phyloP scores from a whole-genome alignment of 2,888 invertebrate species.

The Galerucella nymphaeae region DNA sequence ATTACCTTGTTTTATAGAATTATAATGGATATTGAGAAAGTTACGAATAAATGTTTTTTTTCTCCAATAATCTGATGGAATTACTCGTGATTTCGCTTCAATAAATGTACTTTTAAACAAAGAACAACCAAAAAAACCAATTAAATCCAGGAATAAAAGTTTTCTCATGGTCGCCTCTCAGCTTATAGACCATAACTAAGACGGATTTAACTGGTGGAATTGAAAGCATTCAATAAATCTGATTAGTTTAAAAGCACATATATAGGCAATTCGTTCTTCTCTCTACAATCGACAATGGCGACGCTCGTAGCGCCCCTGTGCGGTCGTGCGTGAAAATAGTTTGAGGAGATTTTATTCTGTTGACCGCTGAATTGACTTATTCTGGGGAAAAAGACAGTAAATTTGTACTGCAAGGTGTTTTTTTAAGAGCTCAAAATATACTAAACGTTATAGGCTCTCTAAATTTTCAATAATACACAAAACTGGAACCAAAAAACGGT shows the following conservation, averaged over 20 bases:
- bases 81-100: background rate
- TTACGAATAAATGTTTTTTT: no score
- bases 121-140: conserved; percentile 28
- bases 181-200: conserved; percentile 50
- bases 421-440: no score
- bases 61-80: no score
- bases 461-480: no score
- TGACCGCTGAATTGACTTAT: conserved; percentile 57
- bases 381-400: conserved; percentile 13
- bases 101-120: background rate
- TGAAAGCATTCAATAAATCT: conserved; percentile 53
- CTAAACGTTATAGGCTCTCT: no score
- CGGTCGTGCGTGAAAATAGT: conserved; percentile 55
- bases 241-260: conserved; percentile 52
- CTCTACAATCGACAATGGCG: conserved; percentile 32
- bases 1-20: no score
- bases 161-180: conserved; percentile 41
- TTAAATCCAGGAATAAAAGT: conserved; percentile 35
- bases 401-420: background rate
- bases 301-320: conserved; percentile 43
- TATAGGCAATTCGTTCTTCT: conserved; percentile 44
- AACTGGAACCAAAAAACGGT: no score
- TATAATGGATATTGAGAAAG: no score
- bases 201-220: conserved; percentile 50
- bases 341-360: conserved; percentile 54